Evolutionary conservation across 2,797 vertebrate species (phyloP).

Genomic region (Gallinago solitaria): DNA sequence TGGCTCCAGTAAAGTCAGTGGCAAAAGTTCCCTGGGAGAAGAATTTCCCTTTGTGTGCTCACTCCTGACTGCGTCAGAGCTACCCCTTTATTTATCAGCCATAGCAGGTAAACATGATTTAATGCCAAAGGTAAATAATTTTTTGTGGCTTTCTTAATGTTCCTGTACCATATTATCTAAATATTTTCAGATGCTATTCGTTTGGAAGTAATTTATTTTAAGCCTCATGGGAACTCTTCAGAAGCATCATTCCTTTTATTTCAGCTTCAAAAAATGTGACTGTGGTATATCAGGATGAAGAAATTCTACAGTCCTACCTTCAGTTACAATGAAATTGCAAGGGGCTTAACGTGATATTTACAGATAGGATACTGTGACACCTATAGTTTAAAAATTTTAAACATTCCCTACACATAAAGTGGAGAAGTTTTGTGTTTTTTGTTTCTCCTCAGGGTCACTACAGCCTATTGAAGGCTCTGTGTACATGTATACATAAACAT

Average conservation of each 20-base stretch:
- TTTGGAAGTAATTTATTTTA: not conserved
- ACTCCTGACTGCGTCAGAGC: not conserved
- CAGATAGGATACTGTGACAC: not conserved
- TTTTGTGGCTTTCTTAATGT: not conserved
- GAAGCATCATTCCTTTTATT: not conserved
- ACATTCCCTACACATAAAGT: not conserved
- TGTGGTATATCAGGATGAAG: not conserved
- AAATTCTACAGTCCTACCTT: not conserved
- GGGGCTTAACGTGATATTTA: not conserved
- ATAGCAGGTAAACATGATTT: not conserved
- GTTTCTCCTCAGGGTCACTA: not conserved
- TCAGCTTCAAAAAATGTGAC: not conserved
- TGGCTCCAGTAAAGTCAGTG: not conserved
- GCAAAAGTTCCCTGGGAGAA: not conserved
- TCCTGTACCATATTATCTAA: not conserved
- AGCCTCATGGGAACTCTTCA: not conserved
- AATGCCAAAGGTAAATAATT: not conserved
- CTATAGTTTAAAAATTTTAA: not conserved
- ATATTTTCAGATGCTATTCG: not conserved
- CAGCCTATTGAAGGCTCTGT: not conserved
- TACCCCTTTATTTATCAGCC: not conserved
- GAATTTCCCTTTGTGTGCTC: not conserved
- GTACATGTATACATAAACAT: not conserved
- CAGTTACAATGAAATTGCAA: not conserved
- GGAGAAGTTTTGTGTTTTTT: not conserved